Base-by-base conservation (phyloP, 1,140 invertebrate genomes). In the Conus ventricosus region DNA sequence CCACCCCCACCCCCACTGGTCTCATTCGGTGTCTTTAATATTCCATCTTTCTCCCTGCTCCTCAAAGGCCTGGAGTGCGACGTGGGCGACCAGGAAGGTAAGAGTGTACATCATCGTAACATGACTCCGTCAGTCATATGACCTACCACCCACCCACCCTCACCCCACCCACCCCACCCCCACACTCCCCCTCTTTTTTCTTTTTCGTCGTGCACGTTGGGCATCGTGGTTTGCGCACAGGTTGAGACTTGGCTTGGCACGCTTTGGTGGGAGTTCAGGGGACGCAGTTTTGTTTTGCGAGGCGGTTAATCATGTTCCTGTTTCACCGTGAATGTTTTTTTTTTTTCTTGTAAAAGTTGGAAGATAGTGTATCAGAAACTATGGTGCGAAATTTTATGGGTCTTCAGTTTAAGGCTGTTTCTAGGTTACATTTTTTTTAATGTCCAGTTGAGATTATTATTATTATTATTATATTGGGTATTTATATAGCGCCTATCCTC, bases 81-180 rank as follows among this genome's bases (percentile, higher is more conserved):
- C 71, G 81, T 90, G 63, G 88, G 89, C 20, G 92, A 92, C 87
- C 91, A 92, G 54, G 89, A 93, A 92, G 93, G 93, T 93, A 93
- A 93, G 90, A 71, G 80, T 53, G 76, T 6, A 55, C 27, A 11
- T 25, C 80, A 83, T 53, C 25, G 51, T 25, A 83, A 88, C 67
- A 82, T 57, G 83, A 67, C 67, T 55, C 39, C 25, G 82, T 88
- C 11, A 80, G 54, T 63, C 53, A 67, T 63, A 71, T 80, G 75
- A 87, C 86, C 76, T 81, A 80, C 67, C n/a, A 8, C 13, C 78
- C 78, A 80, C 39, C 11, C 51, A 17, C 23, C 15, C 51, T 39
- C 78, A 6, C 11, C n/a, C n/a, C 27, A 51, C 78, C 78, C 78
- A 11, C 78, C 27, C 20, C 78, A 5, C 39, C 78, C 78, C 78